Percentiles rank a stretch among this genome's conserved stretches.
Evolutionary conservation across 2,113 vertebrate genomes (phyloP).

Genomic region (Gadus macrocephalus): DNA sequence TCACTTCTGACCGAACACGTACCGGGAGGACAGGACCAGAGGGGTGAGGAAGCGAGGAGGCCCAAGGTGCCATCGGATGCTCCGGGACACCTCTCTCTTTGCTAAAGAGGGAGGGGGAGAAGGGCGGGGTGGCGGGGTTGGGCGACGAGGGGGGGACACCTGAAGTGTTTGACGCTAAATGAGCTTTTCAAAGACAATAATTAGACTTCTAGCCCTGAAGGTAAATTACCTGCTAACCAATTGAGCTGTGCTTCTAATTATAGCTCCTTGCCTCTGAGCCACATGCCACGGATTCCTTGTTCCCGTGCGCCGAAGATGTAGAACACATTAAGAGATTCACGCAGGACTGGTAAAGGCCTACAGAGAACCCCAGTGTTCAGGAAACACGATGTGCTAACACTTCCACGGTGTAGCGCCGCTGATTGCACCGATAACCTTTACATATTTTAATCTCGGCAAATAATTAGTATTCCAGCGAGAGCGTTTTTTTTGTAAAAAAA

Average conservation of each 20-base stretch:
- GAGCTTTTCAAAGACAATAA: conserved; percentile 80
- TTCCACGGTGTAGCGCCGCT: neutral
- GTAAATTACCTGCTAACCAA: conserved; percentile 80
- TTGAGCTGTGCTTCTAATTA: conserved; percentile 80
- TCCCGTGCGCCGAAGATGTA: conserved; percentile 63
- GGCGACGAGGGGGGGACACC: conserved; percentile 59
- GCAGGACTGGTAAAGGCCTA: conserved; percentile 44
- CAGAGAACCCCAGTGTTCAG: conserved; percentile 41
- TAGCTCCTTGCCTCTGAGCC: conserved; percentile 69
- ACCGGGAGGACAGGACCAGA: conserved; percentile 19
- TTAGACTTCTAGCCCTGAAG: conserved; percentile 77
- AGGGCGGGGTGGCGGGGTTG: neutral
- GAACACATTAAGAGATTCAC: conserved; percentile 64
- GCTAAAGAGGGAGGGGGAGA: conserved; percentile 60
- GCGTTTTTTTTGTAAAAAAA: too few relatives aligned
- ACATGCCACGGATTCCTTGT: conserved; percentile 53
- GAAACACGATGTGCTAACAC: conserved; percentile 29
- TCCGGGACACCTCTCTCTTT: conserved; percentile 66
- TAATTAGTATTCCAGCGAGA: too few relatives aligned
- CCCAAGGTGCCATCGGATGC: conserved; percentile 36
- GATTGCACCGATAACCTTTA: neutral
- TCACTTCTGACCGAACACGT: conserved; percentile 12
- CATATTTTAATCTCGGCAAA: too few relatives aligned
- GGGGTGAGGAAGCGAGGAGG: conserved; percentile 29
- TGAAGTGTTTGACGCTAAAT: conserved; percentile 79